phyloP scores from a whole-genome alignment of 2,888 invertebrate genomes.

The Torymus auratus region DNA sequence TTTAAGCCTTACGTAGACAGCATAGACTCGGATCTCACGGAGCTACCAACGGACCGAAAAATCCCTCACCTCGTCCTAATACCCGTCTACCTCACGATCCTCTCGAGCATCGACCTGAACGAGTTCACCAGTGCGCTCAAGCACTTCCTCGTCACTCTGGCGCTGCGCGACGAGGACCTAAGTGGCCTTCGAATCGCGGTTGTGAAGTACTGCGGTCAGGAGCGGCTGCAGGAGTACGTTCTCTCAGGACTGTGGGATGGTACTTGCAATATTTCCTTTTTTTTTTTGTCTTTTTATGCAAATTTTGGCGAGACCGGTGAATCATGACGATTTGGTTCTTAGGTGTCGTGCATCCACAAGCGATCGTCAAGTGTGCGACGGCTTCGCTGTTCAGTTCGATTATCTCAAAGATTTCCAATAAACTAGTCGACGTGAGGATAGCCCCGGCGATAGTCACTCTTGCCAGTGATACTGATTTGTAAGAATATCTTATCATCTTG shows the following conservation, averaged over 20 bases:
- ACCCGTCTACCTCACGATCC: constrained; percentile 81
- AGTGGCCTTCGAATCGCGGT: constrained; percentile 79
- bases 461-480: constrained; percentile 83
- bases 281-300: not conserved
- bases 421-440: constrained; percentile 79
- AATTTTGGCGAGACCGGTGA: too few relatives aligned
- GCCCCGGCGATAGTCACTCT: constrained; percentile 85
- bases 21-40: constrained; percentile 82
- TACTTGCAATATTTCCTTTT: constrained; percentile 70
- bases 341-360: constrained; percentile 82
- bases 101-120: constrained; percentile 77
- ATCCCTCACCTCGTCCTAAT: constrained; percentile 79
- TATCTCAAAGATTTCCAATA: constrained; percentile 79
- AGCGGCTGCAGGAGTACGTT: constrained; percentile 80
- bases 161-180: constrained; percentile 78
- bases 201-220: constrained; percentile 78
- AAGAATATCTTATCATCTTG: constrained; percentile 70
- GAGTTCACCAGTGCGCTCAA: constrained; percentile 80
- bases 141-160: constrained; percentile 78
- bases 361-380: constrained; percentile 80
- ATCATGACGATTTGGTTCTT: constrained; percentile 57
- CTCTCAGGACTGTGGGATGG: constrained; percentile 83
- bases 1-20: constrained; percentile 80
- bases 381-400: constrained; percentile 81
- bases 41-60: constrained; percentile 77